Base-by-base conservation (phyloP, 2,888 invertebrate species). In the Hyalella azteca region DNA sequence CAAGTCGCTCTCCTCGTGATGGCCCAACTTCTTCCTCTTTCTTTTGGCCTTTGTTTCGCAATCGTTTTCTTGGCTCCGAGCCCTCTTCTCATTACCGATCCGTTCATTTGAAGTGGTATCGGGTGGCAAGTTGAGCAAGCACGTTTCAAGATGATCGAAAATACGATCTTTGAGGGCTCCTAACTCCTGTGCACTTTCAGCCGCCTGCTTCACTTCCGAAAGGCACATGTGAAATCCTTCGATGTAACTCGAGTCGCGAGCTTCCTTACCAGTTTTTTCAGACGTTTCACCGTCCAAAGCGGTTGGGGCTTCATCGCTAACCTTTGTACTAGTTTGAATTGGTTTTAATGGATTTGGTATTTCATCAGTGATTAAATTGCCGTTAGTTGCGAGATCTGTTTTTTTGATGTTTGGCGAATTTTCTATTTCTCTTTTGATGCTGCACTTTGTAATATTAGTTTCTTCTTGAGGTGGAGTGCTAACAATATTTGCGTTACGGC, bases 221-320 rank as follows among this genome's bases (percentile, higher is more conserved):
- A 82, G 80, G 76, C 81, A 82, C 29, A 75, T 73, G 26, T 41
- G 50, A 40, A 80, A 82, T 15, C 81, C 81, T 15, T 78, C 59
- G 26, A 40, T 39, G 49, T 79, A 81, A 32, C 39, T 81, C 3
- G 59, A 39, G 26, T 78, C 78, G 3, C 59, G 32, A 13, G 40
- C n/a, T 19, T 11, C 26, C n/a, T 50, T 22, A 13, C 54, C 26
- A 11, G 13, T 9, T 13, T 54, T 22, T 9, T 54, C 26, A 54
- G 13, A n/a, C n/a, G n/a, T n/a, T n/a, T n/a, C n/a, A n/a, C n/a
- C n/a, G n/a, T n/a, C n/a, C n/a, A n/a, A n/a, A n/a, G n/a, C n/a
- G n/a, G n/a, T n/a, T n/a, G n/a, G n/a, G n/a, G 22, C 54, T 7
- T 54, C 54, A 54, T 22, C 54, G 9, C 7, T 7, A 54, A 13